Conservation (phyloP, 1,140 invertebrate genomes). For the Papilio dardanus region DNA sequence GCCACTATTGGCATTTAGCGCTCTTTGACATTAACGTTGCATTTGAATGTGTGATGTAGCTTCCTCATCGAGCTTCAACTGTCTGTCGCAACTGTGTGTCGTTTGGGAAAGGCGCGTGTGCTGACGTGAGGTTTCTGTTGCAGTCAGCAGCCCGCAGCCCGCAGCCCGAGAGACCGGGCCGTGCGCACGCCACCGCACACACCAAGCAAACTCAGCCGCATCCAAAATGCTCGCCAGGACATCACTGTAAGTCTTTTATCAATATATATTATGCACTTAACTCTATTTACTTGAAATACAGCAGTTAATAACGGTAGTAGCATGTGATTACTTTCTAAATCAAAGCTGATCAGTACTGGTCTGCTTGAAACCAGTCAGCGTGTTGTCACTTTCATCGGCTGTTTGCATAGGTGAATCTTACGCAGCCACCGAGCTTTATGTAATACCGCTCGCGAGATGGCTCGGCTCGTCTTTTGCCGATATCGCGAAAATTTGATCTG, state of each 20-base stretch:
- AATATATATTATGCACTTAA: slow-evolving; percentile 35
- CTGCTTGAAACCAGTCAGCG: slow-evolving; percentile 52
- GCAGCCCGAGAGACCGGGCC: slow-evolving; percentile 65
- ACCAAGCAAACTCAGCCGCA: slow-evolving; percentile 42
- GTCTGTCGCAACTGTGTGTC: slow-evolving; percentile 74
- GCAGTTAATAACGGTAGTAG: slow-evolving; percentile 23
- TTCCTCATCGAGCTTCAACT: slow-evolving; percentile 74
- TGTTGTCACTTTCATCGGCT: slow-evolving; percentile 66
- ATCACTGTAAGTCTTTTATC: slow-evolving; percentile 65
- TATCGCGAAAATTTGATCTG: slow-evolving; percentile 67
- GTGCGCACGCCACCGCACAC: slow-evolving; percentile 48
- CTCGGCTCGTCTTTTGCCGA: slow-evolving; percentile 39
- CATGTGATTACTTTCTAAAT: slow-evolving; percentile 28
- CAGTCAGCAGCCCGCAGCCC: slow-evolving; percentile 70
- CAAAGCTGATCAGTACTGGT: slow-evolving; percentile 13
- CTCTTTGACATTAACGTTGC: slow-evolving; percentile 81
- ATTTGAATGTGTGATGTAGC: slow-evolving; percentile 79
- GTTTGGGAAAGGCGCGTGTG: slow-evolving; percentile 77
- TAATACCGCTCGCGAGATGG: slow-evolving; percentile 48
- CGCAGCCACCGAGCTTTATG: slow-evolving; percentile 53
- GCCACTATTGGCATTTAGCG: slow-evolving; percentile 79
- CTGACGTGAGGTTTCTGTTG: slow-evolving; percentile 77
- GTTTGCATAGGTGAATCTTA: slow-evolving; percentile 59
- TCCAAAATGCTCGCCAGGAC: slow-evolving; percentile 65
- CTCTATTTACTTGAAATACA: slow-evolving; percentile 32